Conservation (phyloP, 2,113 vertebrate genomes). For the Silurus glanis region DNA sequence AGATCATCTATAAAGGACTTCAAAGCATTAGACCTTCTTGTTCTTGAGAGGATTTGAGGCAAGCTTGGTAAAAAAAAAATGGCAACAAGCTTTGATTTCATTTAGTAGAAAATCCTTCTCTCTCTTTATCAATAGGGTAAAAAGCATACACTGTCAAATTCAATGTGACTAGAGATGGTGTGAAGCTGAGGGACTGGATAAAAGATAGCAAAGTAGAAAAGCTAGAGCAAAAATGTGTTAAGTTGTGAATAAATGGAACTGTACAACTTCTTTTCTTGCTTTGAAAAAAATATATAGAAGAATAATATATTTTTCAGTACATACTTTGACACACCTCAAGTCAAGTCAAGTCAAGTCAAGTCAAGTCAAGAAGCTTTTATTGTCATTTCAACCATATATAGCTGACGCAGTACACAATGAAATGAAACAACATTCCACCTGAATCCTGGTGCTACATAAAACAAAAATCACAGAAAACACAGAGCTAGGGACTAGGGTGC, state of each 20-base stretch:
- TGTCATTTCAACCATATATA: too few species aligned
- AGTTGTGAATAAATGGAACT: constrained; percentile 2
- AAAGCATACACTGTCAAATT: constrained; percentile 64
- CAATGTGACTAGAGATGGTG: constrained; percentile 61
- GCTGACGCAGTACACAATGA: too few species aligned
- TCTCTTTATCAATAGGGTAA: constrained; percentile 66
- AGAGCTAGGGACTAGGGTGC: too few species aligned
- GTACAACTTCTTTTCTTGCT: background rate
- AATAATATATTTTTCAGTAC: too few species aligned
- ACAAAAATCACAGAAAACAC: too few species aligned
- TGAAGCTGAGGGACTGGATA: constrained; percentile 52
- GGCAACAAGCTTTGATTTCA: constrained; percentile 65
- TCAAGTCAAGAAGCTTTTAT: too few species aligned
- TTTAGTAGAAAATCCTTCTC: constrained; percentile 63
- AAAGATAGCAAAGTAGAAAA: constrained; percentile 8
- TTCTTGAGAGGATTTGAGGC: constrained; percentile 58
- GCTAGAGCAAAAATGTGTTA: background rate
- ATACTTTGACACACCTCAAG: background rate
- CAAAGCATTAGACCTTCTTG: constrained; percentile 66
- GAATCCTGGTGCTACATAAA: too few species aligned
- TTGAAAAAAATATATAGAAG: background rate
- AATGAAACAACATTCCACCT: too few species aligned
- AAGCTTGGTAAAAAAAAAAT: constrained; percentile 36
- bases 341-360: too few species aligned
- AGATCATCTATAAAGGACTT: constrained; percentile 69